phyloP scores from a whole-genome alignment of 2,797 vertebrate species.

The Orestias chungarensis region DNA sequence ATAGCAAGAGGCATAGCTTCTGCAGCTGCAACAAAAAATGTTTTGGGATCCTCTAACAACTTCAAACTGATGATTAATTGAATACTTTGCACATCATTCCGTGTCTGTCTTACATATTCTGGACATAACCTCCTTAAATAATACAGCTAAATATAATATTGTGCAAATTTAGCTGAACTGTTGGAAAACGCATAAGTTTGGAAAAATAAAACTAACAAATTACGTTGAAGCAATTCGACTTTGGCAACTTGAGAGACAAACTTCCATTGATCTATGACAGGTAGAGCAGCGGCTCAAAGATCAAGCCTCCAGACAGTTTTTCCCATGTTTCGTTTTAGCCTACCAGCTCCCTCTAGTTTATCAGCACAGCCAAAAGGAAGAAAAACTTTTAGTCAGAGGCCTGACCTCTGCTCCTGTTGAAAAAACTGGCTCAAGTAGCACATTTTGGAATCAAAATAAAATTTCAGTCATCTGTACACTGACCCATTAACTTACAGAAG shows the following conservation, averaged over 20 bases:
- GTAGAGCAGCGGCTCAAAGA: slow-evolving; percentile 10
- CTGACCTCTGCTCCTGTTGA: slow-evolving; percentile 3
- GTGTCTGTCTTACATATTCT: background rate
- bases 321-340: background rate
- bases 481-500: background rate
- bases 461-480: background rate
- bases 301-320: slow-evolving; percentile 3
- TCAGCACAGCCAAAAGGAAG: background rate
- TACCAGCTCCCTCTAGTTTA: slow-evolving; percentile 1
- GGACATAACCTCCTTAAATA: background rate
- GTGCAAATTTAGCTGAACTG: background rate
- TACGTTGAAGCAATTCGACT: background rate
- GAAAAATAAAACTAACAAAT: background rate
- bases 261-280: background rate
- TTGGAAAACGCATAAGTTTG: background rate
- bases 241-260: background rate
- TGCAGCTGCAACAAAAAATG: too few species aligned
- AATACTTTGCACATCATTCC: too few species aligned
- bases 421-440: background rate
- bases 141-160: background rate
- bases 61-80: too few species aligned
- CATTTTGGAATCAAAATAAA: slow-evolving; percentile 4
- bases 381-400: background rate
- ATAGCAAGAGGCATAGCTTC: too few species aligned
- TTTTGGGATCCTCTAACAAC: too few species aligned